A percentile compares a stretch with the other conserved stretches of the same genome.
Evolutionary conservation across 2,888 invertebrate species (phyloP).

Genomic region (Thalpophila matura): DNA sequence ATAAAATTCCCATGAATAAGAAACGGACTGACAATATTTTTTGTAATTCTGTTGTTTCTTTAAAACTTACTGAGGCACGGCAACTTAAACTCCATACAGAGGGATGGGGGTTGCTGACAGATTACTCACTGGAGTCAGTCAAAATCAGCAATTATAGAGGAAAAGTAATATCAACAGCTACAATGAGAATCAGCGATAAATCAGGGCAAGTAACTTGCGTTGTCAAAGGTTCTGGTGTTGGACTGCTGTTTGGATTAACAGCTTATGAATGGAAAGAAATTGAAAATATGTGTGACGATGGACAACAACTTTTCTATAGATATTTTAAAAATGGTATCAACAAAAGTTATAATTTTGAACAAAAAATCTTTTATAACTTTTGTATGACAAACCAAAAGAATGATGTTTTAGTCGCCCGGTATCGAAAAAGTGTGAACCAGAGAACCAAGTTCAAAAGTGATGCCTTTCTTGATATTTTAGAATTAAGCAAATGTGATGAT

Average conservation of each 20-base stretch:
- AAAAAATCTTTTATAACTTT: conserved; percentile 87
- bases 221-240: conserved; percentile 77
- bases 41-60: conserved; percentile 71
- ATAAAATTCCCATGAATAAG: conserved; percentile 60
- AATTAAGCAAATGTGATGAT: conserved; percentile 77
- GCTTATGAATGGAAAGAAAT: conserved; percentile 80
- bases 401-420: conserved; percentile 77
- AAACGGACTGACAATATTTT: conserved; percentile 59
- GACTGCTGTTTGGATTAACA: conserved; percentile 80
- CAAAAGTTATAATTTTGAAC: conserved; percentile 76
- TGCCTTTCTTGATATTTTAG: conserved; percentile 79
- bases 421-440: conserved; percentile 77
- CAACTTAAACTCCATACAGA: conserved; percentile 72
- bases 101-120: conserved; percentile 82
- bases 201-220: conserved; percentile 83
- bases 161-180: conserved; percentile 75
- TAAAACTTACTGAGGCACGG: conserved; percentile 80
- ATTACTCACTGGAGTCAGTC: conserved; percentile 85
- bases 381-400: conserved; percentile 79
- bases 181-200: conserved; percentile 79
- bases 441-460: conserved; percentile 80
- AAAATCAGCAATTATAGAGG: conserved; percentile 77
- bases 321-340: conserved; percentile 84
- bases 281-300: conserved; percentile 76
- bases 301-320: conserved; percentile 85